phyloP scores from a whole-genome alignment of 2,113 vertebrate species.

The Lutjanus erythropterus region DNA sequence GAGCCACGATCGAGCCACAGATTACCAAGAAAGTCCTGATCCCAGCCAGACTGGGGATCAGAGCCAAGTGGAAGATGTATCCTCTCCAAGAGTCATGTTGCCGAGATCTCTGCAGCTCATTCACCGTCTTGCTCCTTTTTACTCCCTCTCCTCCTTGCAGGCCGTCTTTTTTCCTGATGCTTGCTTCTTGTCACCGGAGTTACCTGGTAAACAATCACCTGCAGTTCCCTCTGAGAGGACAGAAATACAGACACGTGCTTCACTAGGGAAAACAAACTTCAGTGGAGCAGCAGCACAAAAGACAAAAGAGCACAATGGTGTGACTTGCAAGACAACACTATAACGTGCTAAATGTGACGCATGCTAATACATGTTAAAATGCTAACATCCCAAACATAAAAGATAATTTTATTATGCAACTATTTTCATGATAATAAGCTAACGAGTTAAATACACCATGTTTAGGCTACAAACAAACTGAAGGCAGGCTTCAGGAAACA shows the following conservation, averaged over 20 bases:
- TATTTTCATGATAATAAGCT: too few relatives aligned
- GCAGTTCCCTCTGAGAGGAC: slow-evolving; percentile 5
- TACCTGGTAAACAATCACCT: slow-evolving; percentile 11
- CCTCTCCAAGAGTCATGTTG: too few relatives aligned
- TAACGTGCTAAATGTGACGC: too few relatives aligned
- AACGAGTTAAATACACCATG: too few relatives aligned
- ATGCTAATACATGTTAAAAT: too few relatives aligned
- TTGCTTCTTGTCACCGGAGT: slow-evolving; percentile 8
- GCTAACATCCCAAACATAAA: too few relatives aligned
- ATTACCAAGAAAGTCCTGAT: background rate
- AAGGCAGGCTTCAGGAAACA: too few relatives aligned
- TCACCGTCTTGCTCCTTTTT: background rate
- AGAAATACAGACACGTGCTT: background rate
- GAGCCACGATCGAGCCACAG: background rate
- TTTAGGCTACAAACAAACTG: too few relatives aligned
- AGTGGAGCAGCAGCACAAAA: background rate
- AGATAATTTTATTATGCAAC: too few relatives aligned
- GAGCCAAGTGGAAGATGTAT: background rate
- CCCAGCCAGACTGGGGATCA: background rate
- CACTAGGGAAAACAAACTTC: too few relatives aligned
- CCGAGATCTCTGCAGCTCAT: background rate
- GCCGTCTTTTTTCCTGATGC: background rate
- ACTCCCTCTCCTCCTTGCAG: background rate
- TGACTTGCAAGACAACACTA: too few relatives aligned
- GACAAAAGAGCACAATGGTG: too few relatives aligned